Base-by-base conservation (phyloP, 1,140 invertebrate species). In the Andrena cerasifolii region DNA sequence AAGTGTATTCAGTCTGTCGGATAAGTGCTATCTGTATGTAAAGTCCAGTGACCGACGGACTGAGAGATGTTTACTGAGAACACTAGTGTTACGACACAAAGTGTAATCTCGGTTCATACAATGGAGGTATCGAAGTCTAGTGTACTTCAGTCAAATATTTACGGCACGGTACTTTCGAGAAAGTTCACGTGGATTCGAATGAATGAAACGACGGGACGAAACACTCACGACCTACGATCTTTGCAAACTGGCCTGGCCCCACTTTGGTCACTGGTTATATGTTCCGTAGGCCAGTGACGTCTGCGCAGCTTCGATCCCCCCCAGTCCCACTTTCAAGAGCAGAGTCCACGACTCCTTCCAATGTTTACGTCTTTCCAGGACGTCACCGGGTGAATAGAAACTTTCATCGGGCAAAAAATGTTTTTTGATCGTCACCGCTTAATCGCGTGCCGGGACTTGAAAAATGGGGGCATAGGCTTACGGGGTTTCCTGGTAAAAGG, bases 181-280 rank as follows among this genome's bases (percentile, higher is more conserved):
- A 58, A 36, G 12, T 75, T 68, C 63, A 75, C 73, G 63, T 75
- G 73, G 40, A 33, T 5, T 36, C n/a, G 12, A 45, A 16, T n/a
- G 16, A 10, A 33, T 1, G 2, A 33, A 56, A 58, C 18, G 12
- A 58, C 4, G 8, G n/a, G 28, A 68, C 28, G 5, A 47, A 2
- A 12, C 31, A 36, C 16, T 47, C 28, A 1, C 0, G 1, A 14
- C n/a, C 40, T 24, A 58, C 8, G 21, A 4, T 68, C 47, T 47
- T 16, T 68, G 53, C 28, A 67, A 56, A 84, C 83, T 84, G 83
- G 74, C 45, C 51, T 47, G 36, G 45, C 80, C 72, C 67, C 51
- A n/a, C 31, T 80, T 68, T 31, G 62, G 8, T 26, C 2, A 14
- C 16, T 58, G 28, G 21, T 84, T 84, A 80, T 84, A 84, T 84